Base-by-base conservation (phyloP, 2,113 vertebrate genomes). In the Felis catus region DNA sequence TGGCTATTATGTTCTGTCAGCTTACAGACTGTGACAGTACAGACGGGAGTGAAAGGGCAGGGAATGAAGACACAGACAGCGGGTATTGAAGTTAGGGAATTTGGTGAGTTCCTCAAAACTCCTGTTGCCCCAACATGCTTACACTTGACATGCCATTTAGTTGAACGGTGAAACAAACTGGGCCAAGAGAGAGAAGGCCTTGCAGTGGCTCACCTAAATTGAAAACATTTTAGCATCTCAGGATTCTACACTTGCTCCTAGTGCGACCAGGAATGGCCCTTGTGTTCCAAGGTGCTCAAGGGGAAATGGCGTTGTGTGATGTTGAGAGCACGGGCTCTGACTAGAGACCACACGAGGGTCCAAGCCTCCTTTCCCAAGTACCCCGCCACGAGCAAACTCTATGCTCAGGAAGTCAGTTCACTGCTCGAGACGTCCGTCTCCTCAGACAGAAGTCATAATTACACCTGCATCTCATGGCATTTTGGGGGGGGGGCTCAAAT, bases 201-300 rank as follows among this genome's bases (percentile, higher is more conserved):
- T 82, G 87, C 7, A 71, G 10, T 41, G 70, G 23, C 31, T 81
- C 31, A 65, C 41, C 29, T 93, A 83, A 86, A 88, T 58, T 88
- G 4, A 86, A 78, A 91, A 79, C 82, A 95, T 84, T 94, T 97
- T 88, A 90, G 73, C 33, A 82, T 88, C 19, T 90, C 41, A 48
- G 87, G 74, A 94, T 95, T 81, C 71, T 84, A 58, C 7, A 39
- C 36, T 92, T 97, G 23, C 31, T 93, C 58, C 84, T 19, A 74
- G 45, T 51, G 41, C 23, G 71, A 45, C 23, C 66, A 6, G 45
- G 23, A 66, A 92, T 65, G n/a, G 29, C 39, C 27, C 11, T 14
- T 31, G 53, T 65, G 70, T 27, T 63, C 31, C 63, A 45, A 83
- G 58, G 36, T 53, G 70, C 18, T 15, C 61, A 70, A 80, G 45